A percentile compares a stretch with the other conserved stretches of the same genome.
These are phyloP conservation scores for Aphelocoma californica DNA, from an alignment of 2,797 vertebrate species.

Conservation along the genomic window DNA sequence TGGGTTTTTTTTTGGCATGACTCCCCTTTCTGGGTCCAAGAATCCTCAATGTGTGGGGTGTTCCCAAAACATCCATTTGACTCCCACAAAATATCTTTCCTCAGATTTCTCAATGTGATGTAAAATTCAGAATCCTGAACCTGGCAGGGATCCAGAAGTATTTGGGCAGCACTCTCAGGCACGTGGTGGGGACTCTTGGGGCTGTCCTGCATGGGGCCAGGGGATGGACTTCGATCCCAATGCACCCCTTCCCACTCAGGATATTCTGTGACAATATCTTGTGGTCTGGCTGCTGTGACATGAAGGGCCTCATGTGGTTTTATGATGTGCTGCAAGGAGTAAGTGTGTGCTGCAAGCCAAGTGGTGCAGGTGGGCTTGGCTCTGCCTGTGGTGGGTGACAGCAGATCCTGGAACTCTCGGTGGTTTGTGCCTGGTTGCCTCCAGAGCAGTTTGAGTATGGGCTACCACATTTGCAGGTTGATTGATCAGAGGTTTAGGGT, in stretches of 20 bases:
- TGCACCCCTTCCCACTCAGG: fast-evolving
- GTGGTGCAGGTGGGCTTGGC: background rate
- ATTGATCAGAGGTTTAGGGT: background rate
- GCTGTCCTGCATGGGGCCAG: too few relatives aligned
- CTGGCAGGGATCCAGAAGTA: background rate
- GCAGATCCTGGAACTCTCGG: background rate
- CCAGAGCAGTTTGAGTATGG: background rate
- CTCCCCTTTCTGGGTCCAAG: background rate
- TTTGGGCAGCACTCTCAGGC: background rate
- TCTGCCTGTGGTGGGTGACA: background rate
- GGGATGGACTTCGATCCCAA: background rate
- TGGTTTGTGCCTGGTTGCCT: background rate
- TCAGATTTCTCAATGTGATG: background rate
- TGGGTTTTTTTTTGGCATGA: background rate
- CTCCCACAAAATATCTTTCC: background rate
- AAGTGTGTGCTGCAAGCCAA: background rate
- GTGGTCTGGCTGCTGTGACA: background rate
- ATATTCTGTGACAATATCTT: background rate
- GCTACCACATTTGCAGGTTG: background rate
- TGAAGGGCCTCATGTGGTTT: background rate
- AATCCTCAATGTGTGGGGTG: background rate
- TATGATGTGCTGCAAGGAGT: background rate
- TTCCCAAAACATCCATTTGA: background rate
- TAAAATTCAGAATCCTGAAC: background rate
- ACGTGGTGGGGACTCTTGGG: background rate